Base-by-base conservation (phyloP, 2,113 vertebrate genomes). In the Redunca redunca region DNA sequence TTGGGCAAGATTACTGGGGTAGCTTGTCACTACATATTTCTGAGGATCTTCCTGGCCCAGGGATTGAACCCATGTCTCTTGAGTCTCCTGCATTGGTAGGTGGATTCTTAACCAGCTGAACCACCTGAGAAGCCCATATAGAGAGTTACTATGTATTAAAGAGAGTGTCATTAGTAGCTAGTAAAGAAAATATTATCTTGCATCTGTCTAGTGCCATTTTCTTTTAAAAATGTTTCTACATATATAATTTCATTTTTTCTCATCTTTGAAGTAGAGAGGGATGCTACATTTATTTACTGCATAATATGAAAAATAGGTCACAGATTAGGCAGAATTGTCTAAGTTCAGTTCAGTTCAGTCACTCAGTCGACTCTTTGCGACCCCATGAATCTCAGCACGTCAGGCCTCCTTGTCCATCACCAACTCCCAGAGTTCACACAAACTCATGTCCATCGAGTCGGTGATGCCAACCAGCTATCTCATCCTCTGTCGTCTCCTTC, bases 61-160 rank as follows among this genome's bases (percentile, higher is more conserved):
- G 36, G 71, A 26, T 77, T 0, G 1, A 77, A 43, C 21, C 71
- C 2, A 0, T 1, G 0, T 43, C 71, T 77, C 36, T 77, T 43
- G 3, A 77, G 71, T 43, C 36, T 43, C 36, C 36, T 43, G 6
- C 36, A 43, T 14, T 43, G 71, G 36, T 23, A 43, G 36, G 36
- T 43, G 23, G 21, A 77, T 77, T 77, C 36, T 26, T 77, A 43
- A 77, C 23, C 21, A 77, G 36, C 11, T 26, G 36, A 5, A 25
- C 23, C 6, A 25, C 23, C 71, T 7, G 36, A 77, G 71, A 43
- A 77, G 6, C 36, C 30, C 78, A 5, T 53, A 28, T 71, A 88
- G 33, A 95, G 57, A 60, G 23, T 80, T 28, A 13, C 6, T 80
- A 43, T 64, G 12, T 71, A 86, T 91, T 83, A 83, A 46, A 28